Percentiles rank a stretch among this genome's conserved stretches.
Evolutionary conservation across 2,113 vertebrate species (phyloP).

Genomic region (Sitta europaea): DNA sequence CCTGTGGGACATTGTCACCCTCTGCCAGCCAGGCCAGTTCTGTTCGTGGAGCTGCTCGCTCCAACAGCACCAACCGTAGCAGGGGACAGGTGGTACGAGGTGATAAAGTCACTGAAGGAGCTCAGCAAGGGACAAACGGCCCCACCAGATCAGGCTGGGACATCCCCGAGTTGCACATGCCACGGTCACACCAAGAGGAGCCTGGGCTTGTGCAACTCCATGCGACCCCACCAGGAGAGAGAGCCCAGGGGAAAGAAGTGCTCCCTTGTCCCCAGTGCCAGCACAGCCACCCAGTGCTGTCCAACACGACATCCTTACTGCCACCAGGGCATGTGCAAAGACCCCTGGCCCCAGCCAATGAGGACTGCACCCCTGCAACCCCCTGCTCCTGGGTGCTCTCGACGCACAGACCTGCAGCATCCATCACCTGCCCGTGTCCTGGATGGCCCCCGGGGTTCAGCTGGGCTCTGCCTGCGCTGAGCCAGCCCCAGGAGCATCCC

Average conservation of each 20-base stretch:
- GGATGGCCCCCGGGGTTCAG: not conserved
- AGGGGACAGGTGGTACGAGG: not conserved
- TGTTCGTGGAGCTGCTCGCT: not conserved
- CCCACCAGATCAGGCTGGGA: not conserved
- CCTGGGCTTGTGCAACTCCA: rapidly evolving
- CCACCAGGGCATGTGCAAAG: not conserved
- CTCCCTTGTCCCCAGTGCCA: not conserved
- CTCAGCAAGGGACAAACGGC: rapidly evolving
- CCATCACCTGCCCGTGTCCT: rapidly evolving
- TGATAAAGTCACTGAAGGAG: not conserved
- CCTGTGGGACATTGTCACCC: not conserved
- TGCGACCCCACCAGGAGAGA: rapidly evolving
- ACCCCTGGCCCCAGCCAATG: not conserved
- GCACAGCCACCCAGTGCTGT: rapidly evolving
- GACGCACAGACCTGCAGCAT: not conserved
- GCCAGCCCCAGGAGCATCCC: not conserved
- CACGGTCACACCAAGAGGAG: not conserved
- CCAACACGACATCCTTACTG: rapidly evolving
- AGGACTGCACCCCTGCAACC: not conserved
- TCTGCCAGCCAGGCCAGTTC: not conserved
- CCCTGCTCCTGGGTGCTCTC: not conserved
- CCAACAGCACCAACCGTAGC: rapidly evolving
- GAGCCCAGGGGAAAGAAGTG: rapidly evolving
- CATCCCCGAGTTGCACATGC: not conserved
- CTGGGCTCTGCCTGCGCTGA: not conserved